Conservation (phyloP, 1,140 invertebrate genomes). For the Spodoptera litura region DNA sequence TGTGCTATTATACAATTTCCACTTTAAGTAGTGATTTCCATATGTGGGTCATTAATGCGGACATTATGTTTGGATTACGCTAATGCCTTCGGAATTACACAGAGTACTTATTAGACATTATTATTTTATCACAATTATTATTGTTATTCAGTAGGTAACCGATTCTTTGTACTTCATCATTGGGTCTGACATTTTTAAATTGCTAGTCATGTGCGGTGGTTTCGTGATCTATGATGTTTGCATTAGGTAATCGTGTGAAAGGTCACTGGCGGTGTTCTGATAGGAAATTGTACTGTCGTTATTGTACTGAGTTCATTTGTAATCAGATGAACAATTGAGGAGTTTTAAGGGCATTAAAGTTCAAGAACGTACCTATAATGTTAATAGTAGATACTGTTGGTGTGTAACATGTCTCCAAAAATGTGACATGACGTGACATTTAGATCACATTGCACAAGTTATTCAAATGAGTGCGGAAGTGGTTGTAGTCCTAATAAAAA, state of each 20-base stretch:
- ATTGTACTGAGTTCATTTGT: slow-evolving; percentile 5
- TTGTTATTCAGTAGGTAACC: not conserved
- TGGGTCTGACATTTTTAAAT: slow-evolving; percentile 14
- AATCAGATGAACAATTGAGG: slow-evolving; percentile 4
- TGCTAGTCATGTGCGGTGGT: slow-evolving; percentile 8
- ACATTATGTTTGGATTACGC: slow-evolving; percentile 8
- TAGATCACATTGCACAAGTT: slow-evolving; percentile 18
- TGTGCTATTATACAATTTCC: slow-evolving; percentile 12
- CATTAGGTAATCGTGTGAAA: slow-evolving; percentile 19
- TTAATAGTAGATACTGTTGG: not conserved
- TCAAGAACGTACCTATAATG: slow-evolving; percentile 1
- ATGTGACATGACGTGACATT: slow-evolving; percentile 23
- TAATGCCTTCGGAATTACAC: slow-evolving; percentile 27
- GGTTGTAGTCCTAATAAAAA: slow-evolving; percentile 10
- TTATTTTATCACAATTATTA: slow-evolving; percentile 24
- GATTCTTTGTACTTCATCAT: slow-evolving; percentile 4
- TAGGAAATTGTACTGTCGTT: slow-evolving; percentile 6
- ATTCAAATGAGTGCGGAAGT: slow-evolving; percentile 38
- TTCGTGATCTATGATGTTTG: slow-evolving; percentile 6
- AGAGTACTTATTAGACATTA: slow-evolving; percentile 4
- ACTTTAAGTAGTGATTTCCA: slow-evolving; percentile 27
- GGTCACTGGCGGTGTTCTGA: not conserved
- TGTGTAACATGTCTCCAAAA: not conserved
- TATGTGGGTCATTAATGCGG: slow-evolving; percentile 38
- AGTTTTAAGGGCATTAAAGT: slow-evolving; percentile 27